A percentile compares a stretch with the other conserved stretches of the same genome.
Evolutionary conservation across 2,888 invertebrate genomes (phyloP).

Genomic region (Pandemis heparana): DNA sequence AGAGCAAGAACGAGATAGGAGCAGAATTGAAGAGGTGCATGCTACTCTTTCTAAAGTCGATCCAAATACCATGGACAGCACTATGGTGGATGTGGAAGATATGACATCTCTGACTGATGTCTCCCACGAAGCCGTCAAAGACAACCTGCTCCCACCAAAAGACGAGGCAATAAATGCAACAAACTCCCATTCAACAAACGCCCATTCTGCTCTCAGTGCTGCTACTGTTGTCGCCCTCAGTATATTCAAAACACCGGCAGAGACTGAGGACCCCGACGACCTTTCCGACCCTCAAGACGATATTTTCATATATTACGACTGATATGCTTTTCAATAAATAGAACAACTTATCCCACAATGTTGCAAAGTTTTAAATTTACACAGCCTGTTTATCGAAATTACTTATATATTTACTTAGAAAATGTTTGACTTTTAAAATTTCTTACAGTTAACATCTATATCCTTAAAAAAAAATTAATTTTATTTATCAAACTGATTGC

Average conservation of each 20-base stretch:
- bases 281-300: conserved; percentile 35
- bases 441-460: too few relatives aligned
- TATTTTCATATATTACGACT: conserved; percentile 39
- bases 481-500: too few relatives aligned
- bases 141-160: neutral
- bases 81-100: conserved; percentile 53
- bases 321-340: neutral
- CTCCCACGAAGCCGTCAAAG: neutral
- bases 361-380: neutral
- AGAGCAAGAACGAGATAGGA: neutral
- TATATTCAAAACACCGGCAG: conserved; percentile 47
- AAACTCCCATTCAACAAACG: neutral
- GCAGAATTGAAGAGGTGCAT: conserved; percentile 51
- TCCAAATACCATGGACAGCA: conserved; percentile 49
- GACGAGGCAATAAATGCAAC: neutral
- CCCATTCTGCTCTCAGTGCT: neutral
- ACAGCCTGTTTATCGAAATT: too few relatives aligned
- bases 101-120: conserved; percentile 52
- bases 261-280: conserved; percentile 24
- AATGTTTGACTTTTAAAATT: too few relatives aligned
- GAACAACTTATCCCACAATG: neutral
- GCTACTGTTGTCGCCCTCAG: conserved; percentile 43
- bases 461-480: too few relatives aligned
- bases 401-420: too few relatives aligned
- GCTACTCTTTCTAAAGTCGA: conserved; percentile 54